A percentile compares a stretch with the other conserved stretches of the same genome.
These are phyloP conservation scores for Lymantria monacha DNA, from an alignment of 2,888 invertebrate species.

Conservation along the genomic window DNA sequence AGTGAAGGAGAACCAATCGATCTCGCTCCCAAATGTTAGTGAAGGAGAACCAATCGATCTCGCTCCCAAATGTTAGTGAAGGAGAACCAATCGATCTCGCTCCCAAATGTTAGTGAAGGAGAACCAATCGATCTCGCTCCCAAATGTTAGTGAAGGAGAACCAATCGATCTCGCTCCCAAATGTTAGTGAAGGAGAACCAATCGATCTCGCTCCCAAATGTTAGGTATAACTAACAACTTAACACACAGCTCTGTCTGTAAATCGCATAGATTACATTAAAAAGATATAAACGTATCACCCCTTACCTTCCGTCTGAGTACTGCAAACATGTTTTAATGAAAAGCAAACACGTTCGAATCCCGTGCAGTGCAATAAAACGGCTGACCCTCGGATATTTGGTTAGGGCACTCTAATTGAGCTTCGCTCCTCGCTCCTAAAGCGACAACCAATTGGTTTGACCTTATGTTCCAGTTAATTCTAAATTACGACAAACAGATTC, in stretches of 20 bases:
- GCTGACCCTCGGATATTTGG: conserved; percentile 31
- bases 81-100: no score
- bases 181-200: no score
- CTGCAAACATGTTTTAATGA: conserved; percentile 38
- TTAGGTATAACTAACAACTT: not conserved
- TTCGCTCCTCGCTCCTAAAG: conserved; percentile 1
- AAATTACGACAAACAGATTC: not conserved
- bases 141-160: no score
- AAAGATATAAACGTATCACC: conserved; percentile 2
- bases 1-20: no score
- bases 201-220: no score
- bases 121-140: no score
- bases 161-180: no score
- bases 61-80: no score
- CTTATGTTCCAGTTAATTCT: conserved; percentile 3
- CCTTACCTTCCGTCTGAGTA: conserved; percentile 15
- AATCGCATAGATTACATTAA: not conserved
- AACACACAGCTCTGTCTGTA: not conserved
- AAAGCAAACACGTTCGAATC: conserved; percentile 40
- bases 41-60: no score
- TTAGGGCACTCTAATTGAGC: conserved; percentile 31
- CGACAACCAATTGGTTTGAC: conserved; percentile 1
- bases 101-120: no score
- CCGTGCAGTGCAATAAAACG: conserved; percentile 29
- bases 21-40: no score